Base-by-base conservation (phyloP, 2,797 vertebrate species). In the Lates japonicus region DNA sequence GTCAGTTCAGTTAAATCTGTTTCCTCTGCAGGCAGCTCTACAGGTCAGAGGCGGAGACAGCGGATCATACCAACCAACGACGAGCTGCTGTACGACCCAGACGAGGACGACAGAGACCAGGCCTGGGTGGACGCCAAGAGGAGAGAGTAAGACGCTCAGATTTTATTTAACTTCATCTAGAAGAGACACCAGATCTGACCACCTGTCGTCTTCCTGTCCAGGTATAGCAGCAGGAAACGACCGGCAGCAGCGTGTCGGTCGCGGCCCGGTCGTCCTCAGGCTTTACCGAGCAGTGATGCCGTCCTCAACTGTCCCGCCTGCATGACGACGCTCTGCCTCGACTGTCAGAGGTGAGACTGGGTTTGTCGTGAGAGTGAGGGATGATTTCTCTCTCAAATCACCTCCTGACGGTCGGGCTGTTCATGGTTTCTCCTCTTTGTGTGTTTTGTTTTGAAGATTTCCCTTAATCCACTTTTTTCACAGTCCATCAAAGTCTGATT, bases 301-400 rank as follows among this genome's bases (percentile, higher is more conserved):
- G 84, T 99, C 57, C 94, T 99, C 73, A 99, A 99, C 88, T 99
- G 98, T 81, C 98, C 98, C 9, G 96, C 97, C 42, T 99, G 98
- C 88, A 99, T 99, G 98, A 98, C 96, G 1, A 99, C 97, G 0
- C 93, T 99, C 4, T 99, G 98, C 82, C 94, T 99, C 82, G 98
- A 99, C 90, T 99, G 98, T 76, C 98, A 99, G 89, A 97, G 98
- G 98, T 99, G 89, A 95, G 83, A 22, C 5, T n/a, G 41, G 41
- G 41, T 42, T 42, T 14, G 41, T 46, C 35, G 20, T 17, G 55
- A 58, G 33, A 19, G 17, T 13, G 58, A 60, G 35, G 20, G 10
- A 13, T 13, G 5, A 29, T 29, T 29, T 29, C 25, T 29, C 25
- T 29, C 25, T 29, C 25, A 29, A 1, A 29, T 29, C 25, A 29